Percentiles rank a stretch among this genome's conserved stretches.
Evolutionary conservation across 2,888 invertebrate species (phyloP).

Genomic region (Patella pellucida): DNA sequence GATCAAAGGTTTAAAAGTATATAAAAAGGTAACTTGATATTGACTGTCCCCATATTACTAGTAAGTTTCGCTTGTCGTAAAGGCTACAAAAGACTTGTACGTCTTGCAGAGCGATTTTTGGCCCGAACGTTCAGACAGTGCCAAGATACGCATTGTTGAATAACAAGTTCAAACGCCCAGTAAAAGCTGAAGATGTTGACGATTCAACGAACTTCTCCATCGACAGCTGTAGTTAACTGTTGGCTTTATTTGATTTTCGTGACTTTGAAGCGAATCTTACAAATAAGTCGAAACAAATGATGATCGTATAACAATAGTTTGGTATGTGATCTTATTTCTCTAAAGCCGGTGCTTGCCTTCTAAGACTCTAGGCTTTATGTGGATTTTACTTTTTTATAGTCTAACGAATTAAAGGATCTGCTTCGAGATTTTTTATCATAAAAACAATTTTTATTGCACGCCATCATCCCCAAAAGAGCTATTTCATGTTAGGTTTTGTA

Average conservation of each 20-base stretch:
- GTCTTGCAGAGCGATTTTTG: constrained; percentile 3
- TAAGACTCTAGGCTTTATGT: not conserved
- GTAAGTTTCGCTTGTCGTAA: constrained; percentile 11
- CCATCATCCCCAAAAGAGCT: no score
- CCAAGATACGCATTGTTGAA: constrained; percentile 11
- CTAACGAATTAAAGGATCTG: no score
- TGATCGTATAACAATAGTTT: constrained; percentile 20
- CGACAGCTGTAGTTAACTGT: constrained; percentile 24
- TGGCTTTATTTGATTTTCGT: constrained; percentile 23
- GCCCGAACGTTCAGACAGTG: constrained; percentile 6
- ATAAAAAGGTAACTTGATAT: constrained; percentile 11
- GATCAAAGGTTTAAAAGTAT: constrained; percentile 11
- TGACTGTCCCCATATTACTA: constrained; percentile 9
- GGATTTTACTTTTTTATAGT: no score
- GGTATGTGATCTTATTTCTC: constrained; percentile 25
- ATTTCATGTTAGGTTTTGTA: no score
- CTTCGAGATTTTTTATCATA: no score
- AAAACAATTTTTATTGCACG: no score
- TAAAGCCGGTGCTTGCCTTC: not conserved
- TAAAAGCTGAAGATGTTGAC: constrained; percentile 3
- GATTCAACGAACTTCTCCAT: constrained; percentile 6
- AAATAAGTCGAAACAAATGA: constrained; percentile 28
- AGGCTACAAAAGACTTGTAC: constrained; percentile 10
- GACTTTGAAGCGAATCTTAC: constrained; percentile 25
- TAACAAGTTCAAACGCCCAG: constrained; percentile 11